phyloP scores from a whole-genome alignment of 1,140 invertebrate species.

The Hirudo medicinalis region DNA sequence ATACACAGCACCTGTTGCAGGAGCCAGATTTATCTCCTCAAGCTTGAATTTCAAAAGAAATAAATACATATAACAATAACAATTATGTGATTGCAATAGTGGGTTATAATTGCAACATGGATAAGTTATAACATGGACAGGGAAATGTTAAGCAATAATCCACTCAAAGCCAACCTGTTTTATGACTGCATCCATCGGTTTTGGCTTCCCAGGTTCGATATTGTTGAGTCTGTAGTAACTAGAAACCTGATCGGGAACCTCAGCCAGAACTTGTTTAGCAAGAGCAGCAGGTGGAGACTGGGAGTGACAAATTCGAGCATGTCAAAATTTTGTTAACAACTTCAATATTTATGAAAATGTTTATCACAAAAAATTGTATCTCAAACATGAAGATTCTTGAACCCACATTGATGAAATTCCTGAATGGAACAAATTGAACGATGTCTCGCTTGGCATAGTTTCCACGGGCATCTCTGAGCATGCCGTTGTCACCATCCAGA shows the following conservation, averaged over 20 bases:
- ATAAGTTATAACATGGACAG: background rate
- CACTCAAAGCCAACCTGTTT: background rate
- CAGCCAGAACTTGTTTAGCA: conserved; percentile 49
- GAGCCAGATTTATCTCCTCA: too few species aligned
- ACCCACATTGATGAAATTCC: conserved; percentile 40
- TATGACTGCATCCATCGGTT: background rate
- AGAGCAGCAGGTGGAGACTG: conserved; percentile 34
- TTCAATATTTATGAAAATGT: too few species aligned
- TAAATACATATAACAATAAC: too few species aligned
- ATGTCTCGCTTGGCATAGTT: conserved; percentile 24
- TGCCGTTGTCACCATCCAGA: conserved; percentile 23
- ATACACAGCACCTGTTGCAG: too few species aligned
- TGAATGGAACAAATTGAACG: conserved; percentile 41
- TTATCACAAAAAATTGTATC: background rate
- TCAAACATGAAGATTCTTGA: background rate
- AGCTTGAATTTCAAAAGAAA: too few species aligned
- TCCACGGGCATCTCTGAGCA: conserved; percentile 19
- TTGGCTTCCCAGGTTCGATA: conserved; percentile 22
- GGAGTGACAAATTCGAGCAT: conserved; percentile 17
- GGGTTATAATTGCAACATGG: background rate
- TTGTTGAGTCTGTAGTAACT: conserved; percentile 30
- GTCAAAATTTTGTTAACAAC: background rate
- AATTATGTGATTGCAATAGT: too few species aligned
- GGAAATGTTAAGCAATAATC: background rate
- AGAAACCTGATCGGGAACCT: conserved; percentile 48